Evolutionary conservation across 2,113 vertebrate genomes (phyloP), one percentile per base, ranked within the genome.

Genomic region (Xiphophorus couchianus): DNA sequence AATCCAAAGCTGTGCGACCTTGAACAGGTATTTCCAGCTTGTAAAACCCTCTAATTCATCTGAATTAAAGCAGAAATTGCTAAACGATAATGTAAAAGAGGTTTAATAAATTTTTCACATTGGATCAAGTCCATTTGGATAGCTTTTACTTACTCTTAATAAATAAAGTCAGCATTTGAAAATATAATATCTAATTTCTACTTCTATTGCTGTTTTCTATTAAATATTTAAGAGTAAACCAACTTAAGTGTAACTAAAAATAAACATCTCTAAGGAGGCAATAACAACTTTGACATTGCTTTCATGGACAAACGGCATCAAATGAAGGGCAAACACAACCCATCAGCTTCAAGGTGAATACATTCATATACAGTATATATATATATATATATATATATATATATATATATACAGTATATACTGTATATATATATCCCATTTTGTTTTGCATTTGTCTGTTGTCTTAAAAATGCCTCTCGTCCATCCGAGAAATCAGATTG

Each of bases 401-500:
- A 37, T 3, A 10, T 42, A 14, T 39, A 39, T 39, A 39, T 39
- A 39, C 27, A 28, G 27, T 28, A 28, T 1, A 28, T 28, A 28
- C 27, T 28, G 27, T 39, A 58, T 62, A 35, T n/a, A 44, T 12
- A 39, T 62, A 44, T 28, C 8, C 13, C 29, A 5, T 48, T 31
- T 30, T 27, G 33, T 27, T 29, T 61, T 51, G 66, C 48, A 74
- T 62, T 25, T 66, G 25, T 25, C 33, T 27, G 15, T 77, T 69
- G 15, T 60, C n/a, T 37, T 15, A 19, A 17, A n/a, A 62, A 39
- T 9, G 2, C 25, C 15, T 69, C 48, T 37, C 3, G 10, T 30
- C 42, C 28, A 13, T 35, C 35, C 62, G 33, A 61, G 14, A 66
- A 33, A 77, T 71, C 39, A 69, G 39, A 22, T 70, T 77, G 37